Evolutionary conservation across 2,113 vertebrate genomes (phyloP).

Genomic region (Cichladusa arquata): DNA sequence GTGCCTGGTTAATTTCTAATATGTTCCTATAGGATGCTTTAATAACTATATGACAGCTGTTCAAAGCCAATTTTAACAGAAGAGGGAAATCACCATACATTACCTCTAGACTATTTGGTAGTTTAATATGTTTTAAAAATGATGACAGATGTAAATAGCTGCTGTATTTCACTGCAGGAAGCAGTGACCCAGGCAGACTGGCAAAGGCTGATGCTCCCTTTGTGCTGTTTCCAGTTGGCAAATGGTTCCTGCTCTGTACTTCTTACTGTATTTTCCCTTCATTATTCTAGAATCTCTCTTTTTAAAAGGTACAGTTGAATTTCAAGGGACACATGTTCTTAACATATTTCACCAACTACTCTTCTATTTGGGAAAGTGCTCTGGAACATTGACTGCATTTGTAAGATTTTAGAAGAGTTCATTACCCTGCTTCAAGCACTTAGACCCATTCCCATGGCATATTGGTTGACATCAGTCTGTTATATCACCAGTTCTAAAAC

Average conservation of each 20-base stretch:
- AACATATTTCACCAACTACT: neutral
- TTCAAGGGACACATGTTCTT: neutral
- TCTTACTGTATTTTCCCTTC: neutral
- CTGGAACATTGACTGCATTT: slow-evolving; percentile 28
- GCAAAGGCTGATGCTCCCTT: neutral
- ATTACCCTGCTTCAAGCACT: neutral
- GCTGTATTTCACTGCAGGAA: neutral
- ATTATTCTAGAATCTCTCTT: neutral
- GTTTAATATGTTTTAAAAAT: slow-evolving; percentile 11
- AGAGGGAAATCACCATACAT: slow-evolving; percentile 2
- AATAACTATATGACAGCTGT: neutral
- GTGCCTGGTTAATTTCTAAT: slow-evolving; percentile 2
- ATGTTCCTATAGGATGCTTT: neutral
- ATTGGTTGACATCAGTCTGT: neutral
- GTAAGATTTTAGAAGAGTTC: neutral
- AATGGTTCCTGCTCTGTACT: neutral
- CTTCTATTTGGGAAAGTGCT: slow-evolving; percentile 28
- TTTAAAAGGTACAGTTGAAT: slow-evolving; percentile 10
- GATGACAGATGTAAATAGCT: slow-evolving; percentile 10
- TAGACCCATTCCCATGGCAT: neutral
- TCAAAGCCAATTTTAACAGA: slow-evolving; percentile 5
- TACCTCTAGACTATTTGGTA: slow-evolving; percentile 5
- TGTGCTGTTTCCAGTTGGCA: slow-evolving; percentile 26
- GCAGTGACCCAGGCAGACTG: neutral
- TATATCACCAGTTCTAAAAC: neutral